Evolutionary conservation across 1,140 invertebrate species (phyloP).

Genomic region (Leptonema lineaticorne): DNA sequence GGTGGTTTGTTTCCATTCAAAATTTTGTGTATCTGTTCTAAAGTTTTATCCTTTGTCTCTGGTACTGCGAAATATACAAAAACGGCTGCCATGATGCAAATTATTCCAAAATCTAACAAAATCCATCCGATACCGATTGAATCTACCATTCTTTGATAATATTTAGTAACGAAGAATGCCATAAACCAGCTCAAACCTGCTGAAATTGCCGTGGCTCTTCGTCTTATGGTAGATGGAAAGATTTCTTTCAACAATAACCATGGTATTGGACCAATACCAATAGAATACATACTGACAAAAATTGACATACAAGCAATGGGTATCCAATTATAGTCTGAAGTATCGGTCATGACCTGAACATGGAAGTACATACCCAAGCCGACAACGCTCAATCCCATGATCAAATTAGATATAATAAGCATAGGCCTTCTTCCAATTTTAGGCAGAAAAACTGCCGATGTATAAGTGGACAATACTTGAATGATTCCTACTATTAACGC

Average conservation of each 20-base stretch:
- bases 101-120: constrained; percentile 68
- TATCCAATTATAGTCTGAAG: constrained; percentile 48
- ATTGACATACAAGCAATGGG: constrained; percentile 50
- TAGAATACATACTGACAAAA: constrained; percentile 51
- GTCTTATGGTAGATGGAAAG: constrained; percentile 66
- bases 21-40: constrained; percentile 72
- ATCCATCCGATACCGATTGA: constrained; percentile 59
- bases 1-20: constrained; percentile 54
- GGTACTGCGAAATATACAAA: constrained; percentile 72
- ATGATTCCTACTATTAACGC: constrained; percentile 70
- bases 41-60: constrained; percentile 75
- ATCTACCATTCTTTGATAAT: constrained; percentile 61
- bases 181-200: constrained; percentile 69
- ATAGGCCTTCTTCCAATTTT: constrained; percentile 70
- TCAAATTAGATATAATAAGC: constrained; percentile 61
- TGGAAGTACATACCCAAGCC: constrained; percentile 65
- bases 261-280: constrained; percentile 62
- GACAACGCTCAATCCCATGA: constrained; percentile 63
- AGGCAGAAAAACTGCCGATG: constrained; percentile 72
- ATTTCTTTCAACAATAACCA: constrained; percentile 68
- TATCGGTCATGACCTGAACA: constrained; percentile 52
- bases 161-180: constrained; percentile 68
- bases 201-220: constrained; percentile 62
- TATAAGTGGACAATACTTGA: constrained; percentile 69
- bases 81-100: constrained; percentile 62